These are phyloP conservation scores for Epizoanthus illoricatus DNA, from an alignment of 92 coral and sea anemone species.

Conservation along the genomic window DNA sequence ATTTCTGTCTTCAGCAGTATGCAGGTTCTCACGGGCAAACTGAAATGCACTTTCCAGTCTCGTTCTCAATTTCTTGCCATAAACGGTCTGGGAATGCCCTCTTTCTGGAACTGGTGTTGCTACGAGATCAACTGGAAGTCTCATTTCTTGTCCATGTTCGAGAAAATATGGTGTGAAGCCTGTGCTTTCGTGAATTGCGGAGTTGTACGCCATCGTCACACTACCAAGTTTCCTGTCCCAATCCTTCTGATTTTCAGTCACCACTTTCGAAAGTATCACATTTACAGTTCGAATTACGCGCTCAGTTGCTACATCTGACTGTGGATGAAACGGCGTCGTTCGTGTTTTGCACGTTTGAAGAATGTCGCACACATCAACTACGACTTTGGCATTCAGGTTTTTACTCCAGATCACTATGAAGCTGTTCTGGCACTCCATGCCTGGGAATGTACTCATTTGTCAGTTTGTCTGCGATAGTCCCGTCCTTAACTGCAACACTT, in stretches of 20 bases:
- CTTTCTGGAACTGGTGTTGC: background rate
- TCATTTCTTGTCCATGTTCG: slow-evolving; percentile 35
- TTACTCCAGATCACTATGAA: slow-evolving; percentile 49
- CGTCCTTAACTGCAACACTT: too few species aligned
- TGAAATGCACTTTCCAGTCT: background rate
- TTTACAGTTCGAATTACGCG: background rate
- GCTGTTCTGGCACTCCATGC: slow-evolving; percentile 53
- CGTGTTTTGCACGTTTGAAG: background rate
- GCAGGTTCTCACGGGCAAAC: too few species aligned
- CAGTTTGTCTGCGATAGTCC: slow-evolving; percentile 38
- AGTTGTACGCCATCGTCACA: background rate
- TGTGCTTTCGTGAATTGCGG: slow-evolving; percentile 22
- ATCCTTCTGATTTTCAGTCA: too few species aligned
- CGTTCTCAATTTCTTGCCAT: background rate
- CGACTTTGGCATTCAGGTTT: background rate
- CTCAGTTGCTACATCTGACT: background rate
- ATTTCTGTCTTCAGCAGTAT: too few species aligned
- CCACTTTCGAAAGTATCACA: too few species aligned
- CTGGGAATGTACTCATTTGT: slow-evolving; percentile 38
- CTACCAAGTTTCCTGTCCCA: background rate
- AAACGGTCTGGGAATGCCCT: slow-evolving; percentile 4
- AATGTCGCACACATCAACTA: background rate
- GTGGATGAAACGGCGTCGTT: background rate
- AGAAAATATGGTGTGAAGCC: slow-evolving; percentile 23
- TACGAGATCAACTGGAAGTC: slow-evolving; percentile 32